A percentile compares a stretch with the other conserved stretches of the same genome.
These are phyloP conservation scores for Agrotis exclamationis DNA, from an alignment of 2,888 invertebrate species.

Conservation along the genomic window DNA sequence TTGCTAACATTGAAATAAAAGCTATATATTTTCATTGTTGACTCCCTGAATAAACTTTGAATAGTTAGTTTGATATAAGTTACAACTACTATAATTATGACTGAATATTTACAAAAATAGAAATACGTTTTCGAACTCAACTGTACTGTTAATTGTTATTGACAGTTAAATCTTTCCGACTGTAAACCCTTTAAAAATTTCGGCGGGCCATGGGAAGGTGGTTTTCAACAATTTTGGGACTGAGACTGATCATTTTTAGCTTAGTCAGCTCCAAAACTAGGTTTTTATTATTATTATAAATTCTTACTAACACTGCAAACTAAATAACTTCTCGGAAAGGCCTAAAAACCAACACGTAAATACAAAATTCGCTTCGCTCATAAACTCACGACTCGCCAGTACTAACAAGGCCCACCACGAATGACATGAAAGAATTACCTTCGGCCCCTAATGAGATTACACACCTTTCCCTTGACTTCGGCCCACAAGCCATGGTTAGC, in stretches of 20 bases:
- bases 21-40: not conserved
- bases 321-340: not conserved
- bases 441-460: conserved; percentile 76
- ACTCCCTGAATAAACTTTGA: not conserved
- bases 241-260: too few species aligned
- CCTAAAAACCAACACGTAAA: not conserved
- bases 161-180: too few species aligned
- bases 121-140: too few species aligned
- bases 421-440: conserved; percentile 77
- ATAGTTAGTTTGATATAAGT: not conserved
- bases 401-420: conserved; percentile 71
- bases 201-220: too few species aligned
- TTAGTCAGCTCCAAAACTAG: too few species aligned
- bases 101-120: too few species aligned
- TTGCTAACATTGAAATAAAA: not conserved
- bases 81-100: too few species aligned
- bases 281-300: too few species aligned
- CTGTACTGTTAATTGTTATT: too few species aligned
- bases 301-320: not conserved
- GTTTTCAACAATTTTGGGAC: too few species aligned
- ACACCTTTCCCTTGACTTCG: conserved; percentile 69
- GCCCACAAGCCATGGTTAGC: conserved; percentile 58
- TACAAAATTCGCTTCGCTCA: conserved; percentile 27
- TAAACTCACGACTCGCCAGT: conserved; percentile 26
- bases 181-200: too few species aligned